Base-by-base conservation (phyloP, 2,797 vertebrate species). In the Aldrovandia affinis region DNA sequence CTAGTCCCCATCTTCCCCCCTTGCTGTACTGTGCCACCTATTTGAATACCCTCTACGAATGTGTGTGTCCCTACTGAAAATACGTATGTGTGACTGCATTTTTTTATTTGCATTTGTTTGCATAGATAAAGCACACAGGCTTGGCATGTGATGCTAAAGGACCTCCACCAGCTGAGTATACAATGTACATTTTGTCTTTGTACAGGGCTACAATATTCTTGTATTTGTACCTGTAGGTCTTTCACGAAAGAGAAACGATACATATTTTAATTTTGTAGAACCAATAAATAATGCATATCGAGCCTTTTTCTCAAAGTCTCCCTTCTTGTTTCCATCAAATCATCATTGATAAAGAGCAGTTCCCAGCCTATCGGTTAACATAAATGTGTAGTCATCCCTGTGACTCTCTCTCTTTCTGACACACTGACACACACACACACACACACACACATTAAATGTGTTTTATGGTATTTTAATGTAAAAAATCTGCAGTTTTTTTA, bases 181-280 rank as follows among this genome's bases (percentile, higher is more conserved):
- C 92, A 93, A 92, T 95, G 95, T 93, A 94, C 93, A 93, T 91
- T 39, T 42, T 88, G 91, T 93, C 92, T 93, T 92, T 93, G 89
- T 94, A 92, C 90, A 89, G 86, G 80, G 89, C 92, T 89, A 92
- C 91, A 86, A 91, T 90, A 92, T 92, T 93, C 91, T 91, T 93
- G 93, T 94, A 93, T 92, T 95, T 95, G 92, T 95, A 93, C 93
- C 90, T 91, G 89, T 93, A 89, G 86, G 84, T 92, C 91, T 86
- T 93, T 93, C 89, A 93, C 89, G 89, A 89, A 89, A 92, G 91
- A 94, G 93, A 94, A 54, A 91, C 93, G 92, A 93, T 89, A 90
- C 91, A 91, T 83, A 83, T 93, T 95, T 94, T 91, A 93, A 93
- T 96, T 96, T 96, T 96, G 92, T 95, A 95, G 89, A 93, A 95